Conservation (phyloP, 2,888 invertebrate species). For the Asteroscopus sphinx region DNA sequence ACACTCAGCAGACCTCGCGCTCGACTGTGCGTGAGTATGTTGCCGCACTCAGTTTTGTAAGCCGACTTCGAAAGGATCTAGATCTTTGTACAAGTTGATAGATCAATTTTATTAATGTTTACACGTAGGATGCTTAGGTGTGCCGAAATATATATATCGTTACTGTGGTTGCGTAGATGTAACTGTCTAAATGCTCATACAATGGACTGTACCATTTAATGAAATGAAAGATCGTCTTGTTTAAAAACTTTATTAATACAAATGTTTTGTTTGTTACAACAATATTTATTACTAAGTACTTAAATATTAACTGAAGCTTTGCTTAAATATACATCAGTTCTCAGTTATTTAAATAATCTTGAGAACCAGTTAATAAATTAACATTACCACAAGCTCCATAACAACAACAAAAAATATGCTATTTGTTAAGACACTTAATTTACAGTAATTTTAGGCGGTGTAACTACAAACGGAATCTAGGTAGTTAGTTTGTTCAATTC, state of each 20-base stretch:
- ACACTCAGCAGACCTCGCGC: slow-evolving; percentile 66
- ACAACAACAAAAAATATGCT: no score
- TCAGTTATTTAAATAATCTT: background rate
- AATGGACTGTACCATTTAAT: background rate
- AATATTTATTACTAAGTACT: slow-evolving; percentile 1
- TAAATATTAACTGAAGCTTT: slow-evolving; percentile 11
- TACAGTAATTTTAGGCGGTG: slow-evolving; percentile 15
- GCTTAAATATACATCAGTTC: slow-evolving; percentile 2
- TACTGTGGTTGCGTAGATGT: slow-evolving; percentile 61
- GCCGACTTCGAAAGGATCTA: slow-evolving; percentile 82
- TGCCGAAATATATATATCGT: slow-evolving; percentile 66
- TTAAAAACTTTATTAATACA: slow-evolving; percentile 20
- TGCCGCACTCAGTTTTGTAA: slow-evolving; percentile 84
- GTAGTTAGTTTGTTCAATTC: slow-evolving; percentile 32
- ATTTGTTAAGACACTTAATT: no score
- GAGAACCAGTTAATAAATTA: slow-evolving; percentile 16
- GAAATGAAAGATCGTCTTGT: slow-evolving; percentile 7
- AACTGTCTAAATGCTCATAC: slow-evolving; percentile 1
- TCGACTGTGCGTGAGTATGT: slow-evolving; percentile 76
- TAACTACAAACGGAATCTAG: slow-evolving; percentile 22
- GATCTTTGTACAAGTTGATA: slow-evolving; percentile 78
- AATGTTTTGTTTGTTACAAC: slow-evolving; percentile 16
- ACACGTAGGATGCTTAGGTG: slow-evolving; percentile 63
- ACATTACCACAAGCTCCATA: background rate
- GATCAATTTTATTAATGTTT: slow-evolving; percentile 77